These are phyloP conservation scores for Popillia japonica DNA, from an alignment of 1,140 invertebrate species.

Conservation along the genomic window DNA sequence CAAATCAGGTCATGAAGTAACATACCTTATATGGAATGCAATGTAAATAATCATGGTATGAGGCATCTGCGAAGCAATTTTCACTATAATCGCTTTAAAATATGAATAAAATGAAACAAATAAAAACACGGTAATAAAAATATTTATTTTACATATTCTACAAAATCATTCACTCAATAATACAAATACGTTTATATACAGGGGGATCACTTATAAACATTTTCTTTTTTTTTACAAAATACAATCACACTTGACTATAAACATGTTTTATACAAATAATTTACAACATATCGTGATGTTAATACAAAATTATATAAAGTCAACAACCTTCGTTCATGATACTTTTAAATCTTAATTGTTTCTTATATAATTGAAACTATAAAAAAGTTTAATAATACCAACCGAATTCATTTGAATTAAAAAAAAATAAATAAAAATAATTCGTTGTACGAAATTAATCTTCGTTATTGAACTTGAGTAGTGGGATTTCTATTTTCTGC, in stretches of 20 bases:
- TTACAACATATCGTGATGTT: not conserved
- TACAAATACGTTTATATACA: constrained; percentile 15
- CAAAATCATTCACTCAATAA: constrained; percentile 11
- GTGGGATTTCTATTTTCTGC: no score
- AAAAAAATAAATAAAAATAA: no score
- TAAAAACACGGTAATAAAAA: not conserved
- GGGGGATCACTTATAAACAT: not conserved
- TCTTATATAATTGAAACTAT: no score
- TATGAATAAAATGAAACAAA: not conserved
- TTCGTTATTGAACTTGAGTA: no score
- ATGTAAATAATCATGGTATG: not conserved
- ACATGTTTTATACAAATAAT: not conserved
- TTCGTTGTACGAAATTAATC: no score
- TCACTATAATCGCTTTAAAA: no score
- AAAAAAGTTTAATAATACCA: no score
- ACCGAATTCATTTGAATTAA: no score
- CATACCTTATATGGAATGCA: constrained; percentile 4
- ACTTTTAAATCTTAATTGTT: no score
- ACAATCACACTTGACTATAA: constrained; percentile 1
- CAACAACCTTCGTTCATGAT: no score
- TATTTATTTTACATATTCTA: constrained; percentile 25
- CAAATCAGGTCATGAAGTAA: constrained; percentile 17
- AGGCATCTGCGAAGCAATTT: not conserved
- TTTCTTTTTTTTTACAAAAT: not conserved
- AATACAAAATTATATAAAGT: no score